Base-by-base conservation (phyloP, 2,888 invertebrate species). In the Acanthosoma haemorrhoidale region DNA sequence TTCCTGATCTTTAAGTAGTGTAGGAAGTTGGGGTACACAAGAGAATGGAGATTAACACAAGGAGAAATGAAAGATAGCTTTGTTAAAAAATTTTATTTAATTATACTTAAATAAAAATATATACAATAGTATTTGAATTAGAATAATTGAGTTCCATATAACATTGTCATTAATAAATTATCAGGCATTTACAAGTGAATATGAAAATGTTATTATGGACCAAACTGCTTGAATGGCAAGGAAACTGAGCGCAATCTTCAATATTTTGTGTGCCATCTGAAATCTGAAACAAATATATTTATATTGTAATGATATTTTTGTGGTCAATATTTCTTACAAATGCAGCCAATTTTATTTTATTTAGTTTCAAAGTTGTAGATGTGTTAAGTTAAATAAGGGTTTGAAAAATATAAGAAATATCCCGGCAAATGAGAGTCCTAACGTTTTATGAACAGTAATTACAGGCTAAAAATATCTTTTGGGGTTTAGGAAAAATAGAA, bases 221-320 rank as follows among this genome's bases (percentile, higher is more conserved):
- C 72, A 73, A 25, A 41, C 41, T 13, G 74, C 39, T 34, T 69
- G 59, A 38, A 74, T 60, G 4, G 70, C 68, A n/a, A 73, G 15
- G 13, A 70, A 59, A 8, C 71, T 58, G 18, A 73, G 59, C 13
- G 72, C 21, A 59, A 71, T 69, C 68, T 74, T 75, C 51, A 75
- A 68, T 29, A 63, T 63, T 43, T 69, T 71, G 60, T 73, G 73
- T 13, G 74, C 74, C 68, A 72, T 72, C 41, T 73, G 67, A 38
- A 75, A 75, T 70, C 75, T 75, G 71, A 31, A 71, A 71, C 43
- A 57, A 31, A 69, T 60, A 68, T 31, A 63, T 31, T 32, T n/a
- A 51, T 57, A 18, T n/a, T 41, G 36, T 36, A 36, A 36, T 9
- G 6, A 11, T 36, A 9, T 9, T 9, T 11, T 9, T 6, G 11